These are phyloP conservation scores for Burhinus oedicnemus DNA, from an alignment of 2,113 vertebrate species.

Conservation along the genomic window DNA sequence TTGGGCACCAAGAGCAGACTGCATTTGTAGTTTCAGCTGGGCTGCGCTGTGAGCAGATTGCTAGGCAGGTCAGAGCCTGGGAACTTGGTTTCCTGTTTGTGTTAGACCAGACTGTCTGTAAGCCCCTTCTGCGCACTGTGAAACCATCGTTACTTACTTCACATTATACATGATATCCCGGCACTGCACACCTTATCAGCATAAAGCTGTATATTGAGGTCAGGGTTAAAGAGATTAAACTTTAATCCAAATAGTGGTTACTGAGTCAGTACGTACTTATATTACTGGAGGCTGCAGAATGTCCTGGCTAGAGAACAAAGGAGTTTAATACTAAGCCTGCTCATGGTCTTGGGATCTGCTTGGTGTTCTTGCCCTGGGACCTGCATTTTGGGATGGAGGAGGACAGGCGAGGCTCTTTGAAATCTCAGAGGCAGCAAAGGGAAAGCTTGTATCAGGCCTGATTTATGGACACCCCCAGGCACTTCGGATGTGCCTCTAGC, in stretches of 20 bases:
- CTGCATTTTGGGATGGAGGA: not conserved
- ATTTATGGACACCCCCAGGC: not conserved
- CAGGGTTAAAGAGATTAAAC: slow-evolving; percentile 45
- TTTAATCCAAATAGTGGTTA: slow-evolving; percentile 4
- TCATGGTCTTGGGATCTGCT: not conserved
- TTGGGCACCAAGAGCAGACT: not conserved
- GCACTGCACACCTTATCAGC: not conserved
- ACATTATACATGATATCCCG: not conserved
- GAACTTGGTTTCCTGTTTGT: not conserved
- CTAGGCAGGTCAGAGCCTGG: not conserved
- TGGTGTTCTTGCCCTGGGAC: not conserved
- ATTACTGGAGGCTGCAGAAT: not conserved
- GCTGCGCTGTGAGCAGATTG: too few relatives aligned
- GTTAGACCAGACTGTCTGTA: not conserved
- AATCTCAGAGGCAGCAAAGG: not conserved
- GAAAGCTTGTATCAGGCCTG: not conserved
- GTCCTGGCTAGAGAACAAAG: not conserved
- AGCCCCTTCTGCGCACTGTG: not conserved
- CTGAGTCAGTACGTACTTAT: slow-evolving; percentile 11
- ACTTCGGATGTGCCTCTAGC: not conserved
- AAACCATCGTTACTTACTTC: not conserved
- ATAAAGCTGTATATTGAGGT: slow-evolving; percentile 2
- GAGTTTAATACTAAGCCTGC: not conserved
- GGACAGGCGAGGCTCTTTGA: not conserved
- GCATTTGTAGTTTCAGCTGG: not conserved